Base-by-base conservation (phyloP, 2,797 vertebrate genomes). In the Spheniscus humboldti region DNA sequence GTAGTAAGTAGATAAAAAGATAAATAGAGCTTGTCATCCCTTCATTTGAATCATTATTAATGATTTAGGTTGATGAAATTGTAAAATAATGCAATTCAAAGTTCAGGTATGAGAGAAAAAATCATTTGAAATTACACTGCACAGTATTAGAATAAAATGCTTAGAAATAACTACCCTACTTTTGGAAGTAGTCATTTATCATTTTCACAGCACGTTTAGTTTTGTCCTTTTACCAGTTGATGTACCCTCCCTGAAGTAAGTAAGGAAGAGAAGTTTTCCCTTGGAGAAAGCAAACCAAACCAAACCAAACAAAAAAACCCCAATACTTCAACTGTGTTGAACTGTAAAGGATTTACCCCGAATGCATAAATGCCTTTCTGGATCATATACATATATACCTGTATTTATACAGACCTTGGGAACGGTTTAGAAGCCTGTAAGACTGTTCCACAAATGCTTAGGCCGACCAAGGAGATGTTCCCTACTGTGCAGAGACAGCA, bases 401-500 rank as follows among this genome's bases (percentile, higher is more conserved):
- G 20, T 16, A 41, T 66, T 73, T 31, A 37, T 37, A 24, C 18
- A 84, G 60, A 69, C 17, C 2, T 13, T 86, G 48, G 35, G 13
- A 80, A 10, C 6, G 68, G 19, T 41, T 83, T 41, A 25, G 28
- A 75, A 53, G 37, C 30, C 50, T 27, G 7, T 23, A 28, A 71
- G 52, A 7, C 14, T 33, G 35, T 11, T 85, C 37, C 48, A 64
- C 14, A 62, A 33, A 60, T 18, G 25, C 14, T 75, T 33, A 41
- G 19, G 17, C 12, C 88, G 57, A 39, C 22, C 11, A 41, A 53
- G n/a, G 22, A 59, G 41, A 43, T 30, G 31, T 14, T 77, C 11
- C 30, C 23, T 55, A 11, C 3, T 3, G 8, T 24, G 47, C 30
- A 90, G 41, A 79, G 62, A 33, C 67, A 66, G 15, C 0, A 0